Percentiles rank a stretch among this genome's conserved stretches.
Evolutionary conservation across 2,797 vertebrate species (phyloP).

Genomic region (Peromyscus aztecus): DNA sequence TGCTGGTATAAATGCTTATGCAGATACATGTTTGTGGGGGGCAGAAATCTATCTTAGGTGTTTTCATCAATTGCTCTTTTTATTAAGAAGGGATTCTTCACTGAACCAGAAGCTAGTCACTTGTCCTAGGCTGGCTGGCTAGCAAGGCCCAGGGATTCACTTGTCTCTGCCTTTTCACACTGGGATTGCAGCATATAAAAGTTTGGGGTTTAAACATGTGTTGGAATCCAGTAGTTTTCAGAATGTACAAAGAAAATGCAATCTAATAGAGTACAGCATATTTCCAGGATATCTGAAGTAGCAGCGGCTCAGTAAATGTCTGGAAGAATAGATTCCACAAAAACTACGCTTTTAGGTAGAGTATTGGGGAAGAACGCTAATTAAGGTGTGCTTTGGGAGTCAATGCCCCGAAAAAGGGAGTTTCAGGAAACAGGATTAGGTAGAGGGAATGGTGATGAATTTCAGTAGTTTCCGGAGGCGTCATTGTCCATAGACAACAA

Average conservation of each 20-base stretch:
- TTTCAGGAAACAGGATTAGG: background rate
- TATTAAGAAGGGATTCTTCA: background rate
- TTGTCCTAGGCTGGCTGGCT: too few relatives aligned
- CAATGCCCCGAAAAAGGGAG: background rate
- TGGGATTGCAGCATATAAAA: background rate
- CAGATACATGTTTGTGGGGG: too few relatives aligned
- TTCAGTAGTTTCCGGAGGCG: background rate
- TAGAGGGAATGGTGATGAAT: background rate
- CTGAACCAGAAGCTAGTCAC: background rate
- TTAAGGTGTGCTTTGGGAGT: background rate
- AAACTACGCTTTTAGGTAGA: background rate
- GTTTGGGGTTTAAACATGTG: background rate
- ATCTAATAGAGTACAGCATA: background rate
- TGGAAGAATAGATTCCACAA: background rate
- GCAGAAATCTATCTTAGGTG: background rate
- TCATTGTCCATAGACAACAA: too few relatives aligned
- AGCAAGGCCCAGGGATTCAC: background rate
- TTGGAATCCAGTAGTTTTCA: background rate
- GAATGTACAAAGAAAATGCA: background rate
- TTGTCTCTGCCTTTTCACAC: background rate
- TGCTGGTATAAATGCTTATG: background rate
- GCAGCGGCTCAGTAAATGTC: background rate
- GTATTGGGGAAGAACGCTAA: background rate
- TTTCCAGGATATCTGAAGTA: background rate
- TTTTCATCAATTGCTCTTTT: background rate